Evolutionary conservation across 2,797 vertebrate species (phyloP).

Genomic region (Eremophila alpestris): DNA sequence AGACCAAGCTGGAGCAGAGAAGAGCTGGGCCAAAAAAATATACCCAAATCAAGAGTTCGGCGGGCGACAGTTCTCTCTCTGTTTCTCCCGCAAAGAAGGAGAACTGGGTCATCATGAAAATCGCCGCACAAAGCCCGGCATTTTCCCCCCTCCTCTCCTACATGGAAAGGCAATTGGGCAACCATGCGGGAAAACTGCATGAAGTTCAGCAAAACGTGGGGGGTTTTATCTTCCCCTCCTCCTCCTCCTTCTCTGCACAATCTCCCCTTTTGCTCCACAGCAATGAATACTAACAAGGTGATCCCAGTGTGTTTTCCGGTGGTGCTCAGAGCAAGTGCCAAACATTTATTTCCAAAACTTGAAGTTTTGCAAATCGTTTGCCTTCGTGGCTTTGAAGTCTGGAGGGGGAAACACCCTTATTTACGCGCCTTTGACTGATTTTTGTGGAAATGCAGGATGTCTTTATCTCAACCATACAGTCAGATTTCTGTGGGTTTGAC

Average conservation of each 20-base stretch:
- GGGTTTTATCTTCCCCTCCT: background rate
- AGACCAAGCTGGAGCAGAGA: background rate
- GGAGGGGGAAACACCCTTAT: background rate
- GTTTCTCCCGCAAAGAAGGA: background rate
- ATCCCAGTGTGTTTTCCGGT: background rate
- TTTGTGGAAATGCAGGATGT: slow-evolving; percentile 20
- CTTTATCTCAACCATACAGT: slow-evolving; percentile 45
- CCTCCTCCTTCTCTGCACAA: background rate
- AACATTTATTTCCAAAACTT: background rate
- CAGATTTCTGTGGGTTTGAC: slow-evolving; percentile 54
- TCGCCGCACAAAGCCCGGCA: background rate
- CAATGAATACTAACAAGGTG: background rate
- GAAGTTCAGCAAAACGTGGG: background rate
- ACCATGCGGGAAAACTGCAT: background rate
- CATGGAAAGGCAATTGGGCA: background rate
- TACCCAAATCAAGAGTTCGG: background rate
- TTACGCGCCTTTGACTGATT: slow-evolving; percentile 46
- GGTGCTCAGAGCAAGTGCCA: background rate
- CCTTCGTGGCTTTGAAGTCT: background rate
- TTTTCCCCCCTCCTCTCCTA: background rate
- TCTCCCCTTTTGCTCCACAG: background rate
- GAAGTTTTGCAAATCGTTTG: background rate
- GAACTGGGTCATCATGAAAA: slow-evolving; percentile 16
- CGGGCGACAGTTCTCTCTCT: background rate
- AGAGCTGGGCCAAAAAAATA: background rate